Evolutionary conservation across 2,888 invertebrate genomes (phyloP).

Genomic region (Eupeodes luniger): DNA sequence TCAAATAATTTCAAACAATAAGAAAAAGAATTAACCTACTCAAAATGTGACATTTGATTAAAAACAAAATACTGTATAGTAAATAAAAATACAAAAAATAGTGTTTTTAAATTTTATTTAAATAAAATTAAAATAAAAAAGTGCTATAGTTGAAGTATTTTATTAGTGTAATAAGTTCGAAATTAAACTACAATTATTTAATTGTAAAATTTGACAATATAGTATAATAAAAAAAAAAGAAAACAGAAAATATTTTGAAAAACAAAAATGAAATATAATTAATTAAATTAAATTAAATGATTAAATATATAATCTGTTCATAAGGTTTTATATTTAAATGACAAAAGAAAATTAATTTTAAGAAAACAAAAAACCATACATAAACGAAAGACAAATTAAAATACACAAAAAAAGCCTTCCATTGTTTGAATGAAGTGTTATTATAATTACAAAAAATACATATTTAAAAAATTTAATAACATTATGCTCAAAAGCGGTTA

Average conservation of each 20-base stretch:
- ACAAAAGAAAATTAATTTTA: conserved; percentile 21
- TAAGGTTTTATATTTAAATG: conserved; percentile 30
- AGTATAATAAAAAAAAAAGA: conserved; percentile 61
- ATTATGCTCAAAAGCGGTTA: background rate
- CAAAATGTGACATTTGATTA: conserved; percentile 55
- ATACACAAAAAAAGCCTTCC: conserved; percentile 41
- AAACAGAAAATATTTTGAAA: conserved; percentile 48
- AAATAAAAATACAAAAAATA: background rate
- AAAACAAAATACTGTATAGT: background rate
- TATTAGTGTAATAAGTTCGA: conserved; percentile 49
- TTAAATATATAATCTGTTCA: conserved; percentile 25
- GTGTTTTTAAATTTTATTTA: background rate
- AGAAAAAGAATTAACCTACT: conserved; percentile 32
- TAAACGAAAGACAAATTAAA: conserved; percentile 33
- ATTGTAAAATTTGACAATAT: conserved; percentile 77
- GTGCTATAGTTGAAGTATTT: background rate
- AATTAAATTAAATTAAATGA: conserved; percentile 24
- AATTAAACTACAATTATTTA: conserved; percentile 71
- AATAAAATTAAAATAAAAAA: background rate
- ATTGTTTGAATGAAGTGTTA: conserved; percentile 29
- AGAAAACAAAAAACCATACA: background rate
- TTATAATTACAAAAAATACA: background rate
- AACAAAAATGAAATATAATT: conserved; percentile 10
- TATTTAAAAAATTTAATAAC: background rate
- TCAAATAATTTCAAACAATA: conserved; percentile 31